phyloP scores from a whole-genome alignment of 2,113 vertebrate genomes.

The Chascanopsetta lugubris region DNA sequence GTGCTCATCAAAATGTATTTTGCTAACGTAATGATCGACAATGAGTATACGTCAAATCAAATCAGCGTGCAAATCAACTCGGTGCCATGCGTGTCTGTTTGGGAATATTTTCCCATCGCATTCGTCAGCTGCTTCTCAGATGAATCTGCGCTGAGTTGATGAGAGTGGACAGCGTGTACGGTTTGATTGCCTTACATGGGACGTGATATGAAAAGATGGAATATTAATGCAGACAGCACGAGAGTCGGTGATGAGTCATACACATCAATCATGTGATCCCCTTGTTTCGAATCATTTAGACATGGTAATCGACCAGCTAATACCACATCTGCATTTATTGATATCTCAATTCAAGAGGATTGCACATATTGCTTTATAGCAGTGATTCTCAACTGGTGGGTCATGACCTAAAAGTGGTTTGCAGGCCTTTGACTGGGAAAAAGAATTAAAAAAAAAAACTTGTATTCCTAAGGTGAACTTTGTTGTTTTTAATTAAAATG shows the following conservation, averaged over 20 bases:
- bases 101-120: conserved; percentile 35
- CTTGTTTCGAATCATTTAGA: conserved; percentile 60
- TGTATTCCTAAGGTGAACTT: no score
- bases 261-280: conserved; percentile 55
- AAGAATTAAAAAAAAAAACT: no score
- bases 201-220: conserved; percentile 55
- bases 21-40: conserved; percentile 29
- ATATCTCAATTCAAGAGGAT: conserved; percentile 50
- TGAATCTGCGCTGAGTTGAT: conserved; percentile 51
- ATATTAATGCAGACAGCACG: conserved; percentile 64
- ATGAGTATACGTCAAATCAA: conserved; percentile 38
- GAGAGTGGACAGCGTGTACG: conserved; percentile 58
- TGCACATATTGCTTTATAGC: no score
- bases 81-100: conserved; percentile 8
- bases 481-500: no score
- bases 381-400: no score
- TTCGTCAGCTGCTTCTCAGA: conserved; percentile 53
- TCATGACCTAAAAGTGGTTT: no score
- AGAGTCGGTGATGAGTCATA: conserved; percentile 54
- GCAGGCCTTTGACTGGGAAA: no score
- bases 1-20: conserved; percentile 39
- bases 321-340: conserved; percentile 55
- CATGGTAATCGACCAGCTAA: conserved; percentile 53
- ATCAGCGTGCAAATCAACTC: conserved; percentile 31
- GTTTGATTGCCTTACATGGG: conserved; percentile 49